A percentile compares a stretch with the other conserved stretches of the same genome.
Evolutionary conservation across 2,797 vertebrate genomes (phyloP).

Genomic region (Stomatorhinus walkeri): DNA sequence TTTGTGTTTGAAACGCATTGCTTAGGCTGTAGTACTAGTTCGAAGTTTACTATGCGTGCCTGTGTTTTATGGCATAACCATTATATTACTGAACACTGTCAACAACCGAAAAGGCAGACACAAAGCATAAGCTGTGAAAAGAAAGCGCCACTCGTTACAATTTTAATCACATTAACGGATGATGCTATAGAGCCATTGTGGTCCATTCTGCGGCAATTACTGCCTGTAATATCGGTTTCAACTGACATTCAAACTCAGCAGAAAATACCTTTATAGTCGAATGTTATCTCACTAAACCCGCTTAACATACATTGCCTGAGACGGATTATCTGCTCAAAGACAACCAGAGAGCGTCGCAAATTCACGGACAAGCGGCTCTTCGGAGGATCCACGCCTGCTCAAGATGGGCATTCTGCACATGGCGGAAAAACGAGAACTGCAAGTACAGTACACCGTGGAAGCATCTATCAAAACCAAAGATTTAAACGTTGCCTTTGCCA

Average conservation of each 20-base stretch:
- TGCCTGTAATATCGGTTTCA: slow-evolving; percentile 4
- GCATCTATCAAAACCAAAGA: background rate
- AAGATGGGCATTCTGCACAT: background rate
- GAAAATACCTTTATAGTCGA: slow-evolving; percentile 15
- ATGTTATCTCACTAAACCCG: slow-evolving; percentile 18
- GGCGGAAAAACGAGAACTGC: background rate
- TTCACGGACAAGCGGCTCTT: background rate
- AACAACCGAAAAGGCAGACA: background rate
- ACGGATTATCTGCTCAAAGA: slow-evolving; percentile 7
- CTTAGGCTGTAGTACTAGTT: background rate
- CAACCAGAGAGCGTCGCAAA: background rate
- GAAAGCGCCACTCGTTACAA: background rate
- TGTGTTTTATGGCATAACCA: background rate
- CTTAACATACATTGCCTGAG: slow-evolving; percentile 10
- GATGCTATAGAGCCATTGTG: background rate
- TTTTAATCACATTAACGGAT: slow-evolving; percentile 5
- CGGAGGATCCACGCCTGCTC: background rate
- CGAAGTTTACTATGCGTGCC: background rate
- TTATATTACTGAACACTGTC: background rate
- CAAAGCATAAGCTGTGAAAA: background rate
- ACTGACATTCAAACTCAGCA: slow-evolving; percentile 14
- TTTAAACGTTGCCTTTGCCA: background rate
- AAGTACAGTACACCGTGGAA: background rate
- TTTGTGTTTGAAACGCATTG: background rate
- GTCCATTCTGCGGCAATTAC: background rate